A percentile compares a stretch with the other conserved stretches of the same genome.
Conservation (phyloP, 2,113 vertebrate species). For the Gnathonemus longibarbis region DNA sequence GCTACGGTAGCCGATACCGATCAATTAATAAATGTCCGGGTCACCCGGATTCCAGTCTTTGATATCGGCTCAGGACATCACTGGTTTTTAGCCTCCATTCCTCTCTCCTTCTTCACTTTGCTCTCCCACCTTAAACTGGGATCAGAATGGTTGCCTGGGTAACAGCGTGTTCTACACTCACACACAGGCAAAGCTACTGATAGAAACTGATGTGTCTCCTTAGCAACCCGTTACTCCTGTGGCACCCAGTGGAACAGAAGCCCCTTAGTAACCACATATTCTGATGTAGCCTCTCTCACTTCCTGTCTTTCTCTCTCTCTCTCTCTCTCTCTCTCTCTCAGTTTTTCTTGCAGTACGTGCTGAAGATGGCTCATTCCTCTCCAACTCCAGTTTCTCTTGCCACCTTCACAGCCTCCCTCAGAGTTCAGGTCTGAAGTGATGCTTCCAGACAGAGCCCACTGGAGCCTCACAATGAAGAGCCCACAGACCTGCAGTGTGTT, state of each 20-base stretch:
- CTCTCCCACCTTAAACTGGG: slow-evolving; percentile 32
- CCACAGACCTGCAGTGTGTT: background rate
- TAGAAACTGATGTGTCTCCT: slow-evolving; percentile 47
- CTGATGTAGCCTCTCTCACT: slow-evolving; percentile 37
- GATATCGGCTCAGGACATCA: background rate
- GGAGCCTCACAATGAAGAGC: background rate
- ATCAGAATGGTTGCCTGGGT: slow-evolving; percentile 59
- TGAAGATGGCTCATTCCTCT: background rate
- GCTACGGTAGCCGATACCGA: background rate
- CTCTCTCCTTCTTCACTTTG: background rate
- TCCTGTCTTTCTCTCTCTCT: slow-evolving; percentile 18
- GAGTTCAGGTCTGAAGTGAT: background rate
- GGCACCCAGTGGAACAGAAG: background rate
- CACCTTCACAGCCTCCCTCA: slow-evolving; percentile 31
- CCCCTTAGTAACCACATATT: slow-evolving; percentile 65
- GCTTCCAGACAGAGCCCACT: background rate
- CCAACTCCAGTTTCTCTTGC: slow-evolving; percentile 14
- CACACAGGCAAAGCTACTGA: slow-evolving; percentile 46
- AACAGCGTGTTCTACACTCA: slow-evolving; percentile 59
- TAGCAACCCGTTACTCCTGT: slow-evolving; percentile 50
- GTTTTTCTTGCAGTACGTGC: background rate
- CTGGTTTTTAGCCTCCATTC: background rate
- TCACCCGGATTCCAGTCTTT: background rate
- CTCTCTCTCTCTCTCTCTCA: background rate
- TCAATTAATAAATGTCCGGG: background rate